A percentile compares a stretch with the other conserved stretches of the same genome.
These are phyloP conservation scores for Lithobius niger DNA, from an alignment of 1,140 invertebrate species.

Conservation along the genomic window DNA sequence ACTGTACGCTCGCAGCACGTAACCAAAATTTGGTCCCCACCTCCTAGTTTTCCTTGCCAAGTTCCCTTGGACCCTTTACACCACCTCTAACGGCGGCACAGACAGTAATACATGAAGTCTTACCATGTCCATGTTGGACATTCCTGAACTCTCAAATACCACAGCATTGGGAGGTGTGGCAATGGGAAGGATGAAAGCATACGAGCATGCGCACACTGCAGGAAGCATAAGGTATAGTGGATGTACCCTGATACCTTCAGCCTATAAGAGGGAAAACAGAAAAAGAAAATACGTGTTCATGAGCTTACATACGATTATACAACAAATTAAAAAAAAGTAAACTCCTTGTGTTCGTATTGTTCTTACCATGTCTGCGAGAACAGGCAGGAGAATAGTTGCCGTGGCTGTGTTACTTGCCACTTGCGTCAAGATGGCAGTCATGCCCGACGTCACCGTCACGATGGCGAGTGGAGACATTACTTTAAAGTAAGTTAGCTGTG, in stretches of 20 bases:
- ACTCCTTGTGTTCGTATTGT: no score
- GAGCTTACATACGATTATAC: no score
- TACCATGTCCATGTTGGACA: conserved; percentile 21
- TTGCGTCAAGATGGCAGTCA: conserved; percentile 51
- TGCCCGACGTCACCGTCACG: conserved; percentile 30
- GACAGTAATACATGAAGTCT: no score
- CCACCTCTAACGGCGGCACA: no score
- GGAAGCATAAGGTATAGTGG: conserved; percentile 79
- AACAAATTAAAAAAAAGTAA: no score
- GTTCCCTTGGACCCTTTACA: no score
- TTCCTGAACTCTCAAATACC: conserved; percentile 46
- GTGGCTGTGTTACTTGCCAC: conserved; percentile 72
- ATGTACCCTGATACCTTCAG: conserved; percentile 40
- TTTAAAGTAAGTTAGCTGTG: conserved; percentile 33
- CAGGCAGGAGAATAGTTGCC: no score
- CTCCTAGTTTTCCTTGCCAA: no score
- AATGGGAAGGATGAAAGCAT: conserved; percentile 60
- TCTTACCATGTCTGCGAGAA: conserved; percentile 57
- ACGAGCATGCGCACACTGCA: conserved; percentile 61
- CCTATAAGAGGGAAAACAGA: no score
- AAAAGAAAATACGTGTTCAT: no score
- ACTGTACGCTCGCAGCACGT: no score
- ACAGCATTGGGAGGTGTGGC: conserved; percentile 85
- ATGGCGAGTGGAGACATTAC: conserved; percentile 27
- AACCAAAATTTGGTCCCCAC: no score